Conservation (phyloP, 2,888 invertebrate genomes). For the Seira sanloemensis region DNA sequence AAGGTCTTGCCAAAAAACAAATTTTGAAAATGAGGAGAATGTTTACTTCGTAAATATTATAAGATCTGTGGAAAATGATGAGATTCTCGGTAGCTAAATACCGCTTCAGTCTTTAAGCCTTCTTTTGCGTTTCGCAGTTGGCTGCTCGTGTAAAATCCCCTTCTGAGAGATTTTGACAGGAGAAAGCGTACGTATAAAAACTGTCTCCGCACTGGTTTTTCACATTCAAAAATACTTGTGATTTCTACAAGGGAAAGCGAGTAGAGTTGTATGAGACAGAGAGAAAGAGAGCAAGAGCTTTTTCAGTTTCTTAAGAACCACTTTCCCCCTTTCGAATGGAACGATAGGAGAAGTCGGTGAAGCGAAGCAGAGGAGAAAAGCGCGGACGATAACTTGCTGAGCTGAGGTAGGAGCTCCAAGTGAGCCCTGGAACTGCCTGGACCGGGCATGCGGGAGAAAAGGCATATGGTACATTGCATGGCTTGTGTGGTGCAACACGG, state of each 20-base stretch:
- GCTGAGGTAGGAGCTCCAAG: conserved; percentile 56
- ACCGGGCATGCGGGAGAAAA: conserved; percentile 46
- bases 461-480: conserved; percentile 37
- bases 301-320: neutral
- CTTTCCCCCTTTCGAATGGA: neutral
- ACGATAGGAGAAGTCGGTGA: neutral
- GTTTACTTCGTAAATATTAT: neutral
- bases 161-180: conserved; percentile 52
- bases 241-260: neutral
- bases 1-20: conserved; percentile 17
- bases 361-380: conserved; percentile 28
- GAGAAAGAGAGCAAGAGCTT: neutral
- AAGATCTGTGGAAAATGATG: neutral
- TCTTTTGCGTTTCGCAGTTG: conserved; percentile 22
- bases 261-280: neutral
- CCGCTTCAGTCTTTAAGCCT: neutral
- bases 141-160: conserved; percentile 36
- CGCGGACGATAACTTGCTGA: conserved; percentile 54
- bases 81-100: neutral
- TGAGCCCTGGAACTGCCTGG: conserved; percentile 55
- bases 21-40: neutral
- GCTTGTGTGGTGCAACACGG: conserved; percentile 6
- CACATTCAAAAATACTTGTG: neutral
- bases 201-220: neutral
- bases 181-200: neutral